phyloP scores from a whole-genome alignment of 2,888 invertebrate species.

The Phortica okadai region DNA sequence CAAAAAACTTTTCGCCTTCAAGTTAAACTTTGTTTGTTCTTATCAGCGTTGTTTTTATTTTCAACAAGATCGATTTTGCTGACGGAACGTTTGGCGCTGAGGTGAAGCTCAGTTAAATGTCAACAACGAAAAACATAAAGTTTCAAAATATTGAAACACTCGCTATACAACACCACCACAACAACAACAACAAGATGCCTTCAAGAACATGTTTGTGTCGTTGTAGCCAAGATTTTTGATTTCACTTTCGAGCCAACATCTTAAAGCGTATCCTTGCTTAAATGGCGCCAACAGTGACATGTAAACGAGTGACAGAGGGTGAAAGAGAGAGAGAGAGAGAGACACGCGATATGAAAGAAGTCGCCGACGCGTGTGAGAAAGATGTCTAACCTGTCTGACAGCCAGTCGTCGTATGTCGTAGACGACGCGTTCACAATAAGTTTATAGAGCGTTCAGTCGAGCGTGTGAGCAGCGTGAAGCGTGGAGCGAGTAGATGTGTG shows the following conservation, averaged over 20 bases:
- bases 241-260: neutral
- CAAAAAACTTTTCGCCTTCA: neutral
- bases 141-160: neutral
- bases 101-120: conserved; percentile 9
- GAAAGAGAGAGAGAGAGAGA: neutral
- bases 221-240: neutral
- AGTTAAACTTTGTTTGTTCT: conserved; percentile 22
- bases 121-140: conserved; percentile 9
- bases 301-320: neutral
- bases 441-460: neutral
- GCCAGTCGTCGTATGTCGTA: too few species aligned
- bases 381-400: too few species aligned
- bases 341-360: too few species aligned
- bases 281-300: conserved; percentile 14
- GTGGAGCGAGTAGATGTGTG: neutral
- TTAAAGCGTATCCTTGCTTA: neutral
- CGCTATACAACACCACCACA: neutral
- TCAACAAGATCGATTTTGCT: neutral
- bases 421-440: too few species aligned
- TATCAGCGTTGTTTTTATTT: neutral
- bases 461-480: neutral
- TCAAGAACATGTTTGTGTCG: too few species aligned
- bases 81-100: neutral
- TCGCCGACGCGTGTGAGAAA: too few species aligned
- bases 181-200: too few species aligned